Evolutionary conservation across 37 sponge, comb jelly and placozoan species (phyloP), one percentile per base, ranked within the genome.

Genomic region (Crambe crambe): DNA sequence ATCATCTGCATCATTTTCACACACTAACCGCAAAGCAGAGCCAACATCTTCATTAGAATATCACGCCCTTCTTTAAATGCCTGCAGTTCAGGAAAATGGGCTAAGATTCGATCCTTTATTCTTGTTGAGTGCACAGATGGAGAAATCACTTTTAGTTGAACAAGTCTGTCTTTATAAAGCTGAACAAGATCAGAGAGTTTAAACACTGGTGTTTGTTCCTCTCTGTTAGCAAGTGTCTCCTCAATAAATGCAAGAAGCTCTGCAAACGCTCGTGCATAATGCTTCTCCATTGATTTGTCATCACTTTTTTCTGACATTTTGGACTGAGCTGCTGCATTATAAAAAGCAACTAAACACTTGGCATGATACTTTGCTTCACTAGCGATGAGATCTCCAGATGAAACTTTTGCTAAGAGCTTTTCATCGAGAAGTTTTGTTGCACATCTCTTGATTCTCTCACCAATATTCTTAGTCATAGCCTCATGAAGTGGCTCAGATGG

Each of bases 41-140:
- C 54, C 54, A 51, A 51, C 15, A 15, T 51, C 54, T 51, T 51
- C 15, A 51, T 51, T 51, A 51, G 54, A 51, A 51, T 51, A 51
- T 51, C 54, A 51, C 15, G 54, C 54, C 54, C 54, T 51, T 51
- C 54, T 51, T 51, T 51, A 51, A 51, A 51, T 9, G 54, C 54
- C 54, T 51, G 54, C 15, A 51, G 54, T 51, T 51, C 54, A 51
- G 54, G 54, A 51, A 51, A 51, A 51, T 51, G 54, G 54, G 54
- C 54, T 51, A 51, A 51, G 54, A 51, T 51, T 51, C 15, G 54
- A 51, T 51, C 54, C 54, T 51, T 51, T 15, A 51, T 18, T 15
- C 54, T 51, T 51, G 54, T 51, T 51, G 54, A 51, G 54, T 51
- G 54, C 54, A 51, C 54, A 51, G 54, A 51, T 51, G 54, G 54